phyloP scores from a whole-genome alignment of 2,888 invertebrate genomes.

The Acanthosepion lycidas region DNA sequence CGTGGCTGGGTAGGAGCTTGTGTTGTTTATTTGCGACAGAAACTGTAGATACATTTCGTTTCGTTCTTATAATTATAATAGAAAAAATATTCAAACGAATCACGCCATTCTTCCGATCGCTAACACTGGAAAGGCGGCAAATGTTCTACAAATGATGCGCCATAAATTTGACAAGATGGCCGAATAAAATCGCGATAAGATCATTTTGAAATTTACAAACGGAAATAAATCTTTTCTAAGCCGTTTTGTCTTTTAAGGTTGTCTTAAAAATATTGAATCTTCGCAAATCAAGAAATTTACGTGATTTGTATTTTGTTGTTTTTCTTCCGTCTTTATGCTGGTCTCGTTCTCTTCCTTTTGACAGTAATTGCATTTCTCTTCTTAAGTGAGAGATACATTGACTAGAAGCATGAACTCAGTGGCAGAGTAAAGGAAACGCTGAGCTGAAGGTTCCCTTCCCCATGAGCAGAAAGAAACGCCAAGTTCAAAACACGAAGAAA shows the following conservation, averaged over 20 bases:
- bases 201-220: conserved; percentile 36
- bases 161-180: conserved; percentile 39
- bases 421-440: no score
- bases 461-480: no score
- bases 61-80: neutral
- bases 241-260: neutral
- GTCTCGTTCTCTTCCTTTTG: neutral
- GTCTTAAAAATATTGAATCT: neutral
- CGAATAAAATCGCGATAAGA: conserved; percentile 18
- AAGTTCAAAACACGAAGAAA: no score
- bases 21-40: no score
- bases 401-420: neutral
- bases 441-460: no score
- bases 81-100: neutral
- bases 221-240: conserved; percentile 35
- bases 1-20: no score
- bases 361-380: neutral
- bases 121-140: neutral
- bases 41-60: neutral
- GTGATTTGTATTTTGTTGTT: neutral
- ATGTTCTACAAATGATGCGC: neutral
- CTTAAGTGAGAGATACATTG: neutral
- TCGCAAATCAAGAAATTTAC: neutral
- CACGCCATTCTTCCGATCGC: neutral
- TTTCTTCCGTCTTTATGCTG: neutral